Conservation (phyloP, 1,140 invertebrate species). For the Varroa destructor region DNA sequence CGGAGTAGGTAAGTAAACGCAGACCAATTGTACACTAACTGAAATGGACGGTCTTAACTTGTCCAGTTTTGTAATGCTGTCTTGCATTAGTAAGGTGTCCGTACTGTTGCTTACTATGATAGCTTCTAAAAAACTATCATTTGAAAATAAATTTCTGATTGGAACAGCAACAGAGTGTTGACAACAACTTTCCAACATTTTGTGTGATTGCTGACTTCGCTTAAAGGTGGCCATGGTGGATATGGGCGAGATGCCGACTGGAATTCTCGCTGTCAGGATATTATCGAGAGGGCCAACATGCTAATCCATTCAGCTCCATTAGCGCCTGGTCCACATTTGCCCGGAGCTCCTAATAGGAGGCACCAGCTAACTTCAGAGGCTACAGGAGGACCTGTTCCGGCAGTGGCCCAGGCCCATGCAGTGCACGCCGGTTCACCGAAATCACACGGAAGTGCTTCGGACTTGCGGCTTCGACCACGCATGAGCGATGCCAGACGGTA, state of each 20-base stretch:
- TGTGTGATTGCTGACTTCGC: too few relatives aligned
- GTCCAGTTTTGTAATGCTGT: background rate
- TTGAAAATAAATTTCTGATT: too few relatives aligned
- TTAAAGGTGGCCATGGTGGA: conserved; percentile 43
- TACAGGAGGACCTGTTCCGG: too few relatives aligned
- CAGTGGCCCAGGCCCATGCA: background rate
- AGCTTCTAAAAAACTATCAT: too few relatives aligned
- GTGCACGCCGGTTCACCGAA: background rate
- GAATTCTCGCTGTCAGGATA: conserved; percentile 42
- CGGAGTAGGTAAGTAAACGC: conserved; percentile 34
- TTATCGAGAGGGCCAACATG: conserved; percentile 35
- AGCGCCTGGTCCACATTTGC: conserved; percentile 6
- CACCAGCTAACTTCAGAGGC: too few relatives aligned
- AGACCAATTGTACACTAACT: too few relatives aligned
- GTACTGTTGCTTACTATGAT: too few relatives aligned
- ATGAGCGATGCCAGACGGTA: too few relatives aligned
- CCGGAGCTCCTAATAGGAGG: conserved; percentile 8
- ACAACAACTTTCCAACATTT: too few relatives aligned
- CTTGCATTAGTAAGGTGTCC: background rate
- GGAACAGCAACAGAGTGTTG: too few relatives aligned
- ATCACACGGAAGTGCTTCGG: conserved; percentile 1
- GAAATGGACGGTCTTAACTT: conserved; percentile 27
- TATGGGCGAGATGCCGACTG: conserved; percentile 42
- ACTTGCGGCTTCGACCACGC: background rate
- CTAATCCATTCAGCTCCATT: conserved; percentile 15